Percentiles rank a stretch among this genome's conserved stretches.
phyloP scores from a whole-genome alignment of 2,888 invertebrate genomes.

The Hemistola chrysoprasaria region DNA sequence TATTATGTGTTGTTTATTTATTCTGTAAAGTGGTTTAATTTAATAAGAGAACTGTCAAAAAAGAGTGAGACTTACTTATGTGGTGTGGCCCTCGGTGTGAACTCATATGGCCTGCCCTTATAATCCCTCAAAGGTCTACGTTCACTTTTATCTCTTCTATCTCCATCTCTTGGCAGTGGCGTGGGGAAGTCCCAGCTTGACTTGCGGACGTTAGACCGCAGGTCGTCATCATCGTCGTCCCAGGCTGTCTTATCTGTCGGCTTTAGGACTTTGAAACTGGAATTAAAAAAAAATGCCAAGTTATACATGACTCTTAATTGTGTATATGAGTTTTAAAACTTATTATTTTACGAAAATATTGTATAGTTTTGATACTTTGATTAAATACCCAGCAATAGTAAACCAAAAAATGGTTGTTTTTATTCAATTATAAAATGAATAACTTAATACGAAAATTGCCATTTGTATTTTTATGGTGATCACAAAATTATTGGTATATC shows the following conservation, averaged over 20 bases:
- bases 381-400: no score
- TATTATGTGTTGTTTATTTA: no score
- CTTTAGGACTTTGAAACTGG: constrained; percentile 72
- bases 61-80: constrained; percentile 82
- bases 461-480: no score
- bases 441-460: no score
- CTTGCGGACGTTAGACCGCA: constrained; percentile 81
- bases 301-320: constrained; percentile 1
- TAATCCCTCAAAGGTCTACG: constrained; percentile 37
- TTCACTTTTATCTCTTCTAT: constrained; percentile 66
- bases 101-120: constrained; percentile 72
- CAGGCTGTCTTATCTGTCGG: constrained; percentile 86
- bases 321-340: no score
- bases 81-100: constrained; percentile 93
- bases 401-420: no score
- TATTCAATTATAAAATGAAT: no score
- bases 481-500: no score
- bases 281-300: background rate
- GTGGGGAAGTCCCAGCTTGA: constrained; percentile 98
- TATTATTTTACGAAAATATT: no score
- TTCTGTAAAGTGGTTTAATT: no score
- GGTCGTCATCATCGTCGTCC: constrained; percentile 90
- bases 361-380: no score
- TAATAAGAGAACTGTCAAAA: no score
- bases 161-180: constrained; percentile 82